Evolutionary conservation across 2,113 vertebrate genomes (phyloP), one percentile per base, ranked within the genome.

Genomic region (Protomyctophum bolini): DNA sequence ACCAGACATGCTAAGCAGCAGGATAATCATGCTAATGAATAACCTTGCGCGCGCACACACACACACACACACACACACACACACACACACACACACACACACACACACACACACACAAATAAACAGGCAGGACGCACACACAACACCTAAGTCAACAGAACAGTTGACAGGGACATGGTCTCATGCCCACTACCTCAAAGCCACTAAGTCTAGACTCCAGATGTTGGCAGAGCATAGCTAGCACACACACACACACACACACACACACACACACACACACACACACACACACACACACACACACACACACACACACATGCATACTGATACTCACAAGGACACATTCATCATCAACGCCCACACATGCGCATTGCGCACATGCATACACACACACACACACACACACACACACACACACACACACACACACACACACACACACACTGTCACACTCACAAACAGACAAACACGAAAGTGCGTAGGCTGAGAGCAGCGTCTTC

Each of bases 151-250:
- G 72, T 88, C 77, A 88, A 75, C 75, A 84, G 71, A 80, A 68
- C 56, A 63, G 74, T 73, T 68, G 79, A 84, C 85, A 72, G 81
- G 75, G 10, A 67, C 83, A 80, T 84, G 72, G 66, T 82, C 89
- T 62, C 6, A 75, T 87, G 90, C 72, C 87, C 88, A 89, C 79
- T 75, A 72, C 80, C 82, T 76, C 83, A 89, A 59, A 94, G 92
- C 90, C 92, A 86, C 83, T 85, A 87, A 92, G 94, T 95, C 94
- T 95, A 94, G 94, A 95, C 93, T 95, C 91, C 94, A 96, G 94
- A 96, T 95, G 94, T 94, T 85, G 76, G 75, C 63, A 83, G 75
- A 85, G 81, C 77, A 83, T 82, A 82, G 78, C 57, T 64, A 61
- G 57, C 70, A 70, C 70, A 79, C 77, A 70, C 7, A 54, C 70